Evolutionary conservation across 2,888 invertebrate species (phyloP).

Genomic region (Shargacucullia verbasci): DNA sequence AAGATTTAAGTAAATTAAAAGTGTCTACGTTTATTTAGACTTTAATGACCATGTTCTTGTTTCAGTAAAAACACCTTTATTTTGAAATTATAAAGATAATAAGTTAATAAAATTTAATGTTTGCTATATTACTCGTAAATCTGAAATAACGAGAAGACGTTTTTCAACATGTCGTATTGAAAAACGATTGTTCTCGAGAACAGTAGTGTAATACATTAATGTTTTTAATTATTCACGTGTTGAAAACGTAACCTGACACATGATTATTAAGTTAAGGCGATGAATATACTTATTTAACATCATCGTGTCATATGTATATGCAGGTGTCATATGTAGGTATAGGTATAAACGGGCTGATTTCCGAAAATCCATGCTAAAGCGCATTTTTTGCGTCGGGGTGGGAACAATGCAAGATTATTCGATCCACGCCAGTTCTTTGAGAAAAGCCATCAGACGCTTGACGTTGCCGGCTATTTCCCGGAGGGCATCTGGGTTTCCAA

Average conservation of each 20-base stretch:
- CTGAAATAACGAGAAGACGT: background rate
- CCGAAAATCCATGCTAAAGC: too few relatives aligned
- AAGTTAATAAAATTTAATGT: too few relatives aligned
- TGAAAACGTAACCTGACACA: background rate
- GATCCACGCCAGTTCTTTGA: too few relatives aligned
- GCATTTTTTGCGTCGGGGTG: too few relatives aligned
- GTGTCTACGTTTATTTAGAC: background rate
- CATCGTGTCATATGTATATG: background rate
- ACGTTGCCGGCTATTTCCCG: too few relatives aligned
- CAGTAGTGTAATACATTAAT: slow-evolving; percentile 9
- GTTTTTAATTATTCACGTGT: slow-evolving; percentile 42
- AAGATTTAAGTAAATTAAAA: too few relatives aligned
- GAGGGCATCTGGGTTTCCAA: too few relatives aligned
- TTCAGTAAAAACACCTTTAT: background rate
- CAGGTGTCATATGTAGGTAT: too few relatives aligned
- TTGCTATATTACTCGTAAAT: background rate
- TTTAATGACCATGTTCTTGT: background rate
- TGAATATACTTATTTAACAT: slow-evolving; percentile 26
- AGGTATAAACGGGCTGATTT: too few relatives aligned
- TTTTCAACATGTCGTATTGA: background rate
- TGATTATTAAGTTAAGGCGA: slow-evolving; percentile 6
- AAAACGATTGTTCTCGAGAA: slow-evolving; percentile 17
- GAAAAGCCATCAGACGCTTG: too few relatives aligned
- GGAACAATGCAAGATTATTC: too few relatives aligned
- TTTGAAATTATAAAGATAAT: too few relatives aligned